Base-by-base conservation (phyloP, 2,797 vertebrate genomes). In the Nothura maculosa region DNA sequence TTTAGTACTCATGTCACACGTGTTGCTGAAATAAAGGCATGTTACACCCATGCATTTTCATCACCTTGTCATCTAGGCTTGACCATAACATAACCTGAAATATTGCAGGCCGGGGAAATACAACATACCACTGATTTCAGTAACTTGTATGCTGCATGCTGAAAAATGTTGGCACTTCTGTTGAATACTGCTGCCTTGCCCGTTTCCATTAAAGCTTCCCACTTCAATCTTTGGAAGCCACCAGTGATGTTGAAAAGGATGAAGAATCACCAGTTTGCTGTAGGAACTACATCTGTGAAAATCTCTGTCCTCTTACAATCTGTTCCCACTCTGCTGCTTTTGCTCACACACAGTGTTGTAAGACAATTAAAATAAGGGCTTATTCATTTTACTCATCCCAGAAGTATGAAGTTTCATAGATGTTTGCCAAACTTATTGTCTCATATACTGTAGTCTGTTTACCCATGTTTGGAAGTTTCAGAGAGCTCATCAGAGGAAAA, bases 391-490 rank as follows among this genome's bases (percentile, higher is more conserved):
- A 54, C 81, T 94, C 87, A 96, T 94, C 84, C 47, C 74, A 91
- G 57, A 95, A 85, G 78, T 81, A 94, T 85, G 93, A 95, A 63
- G 87, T 94, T 91, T 94, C 84, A 70, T 66, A 87, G 18, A 34
- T 52, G 74, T 93, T 73, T 93, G 96, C 83, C 91, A 97, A 78
- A 95, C 54, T 81, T 91, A 96, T 93, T 89, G 81, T 89, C 89
- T 84, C 85, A 91, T 83, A 75, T 57, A 52, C 45, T 87, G 77
- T 42, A 93, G 63, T 40, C 40, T 89, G 60, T 92, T 96, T 96
- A 91, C 75, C 96, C 86, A 90, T 94, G 81, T 81, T 94, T 92
- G 93, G 92, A 93, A 95, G 78, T 94, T 80, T 92, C 63, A 95
- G 75, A 77, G 81, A 85, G 40, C 50, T 94, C 77, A 42, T 70